These are phyloP conservation scores for Sceliomorpha sp. DNA, from an alignment of 2,888 invertebrate genomes.

Conservation along the genomic window DNA sequence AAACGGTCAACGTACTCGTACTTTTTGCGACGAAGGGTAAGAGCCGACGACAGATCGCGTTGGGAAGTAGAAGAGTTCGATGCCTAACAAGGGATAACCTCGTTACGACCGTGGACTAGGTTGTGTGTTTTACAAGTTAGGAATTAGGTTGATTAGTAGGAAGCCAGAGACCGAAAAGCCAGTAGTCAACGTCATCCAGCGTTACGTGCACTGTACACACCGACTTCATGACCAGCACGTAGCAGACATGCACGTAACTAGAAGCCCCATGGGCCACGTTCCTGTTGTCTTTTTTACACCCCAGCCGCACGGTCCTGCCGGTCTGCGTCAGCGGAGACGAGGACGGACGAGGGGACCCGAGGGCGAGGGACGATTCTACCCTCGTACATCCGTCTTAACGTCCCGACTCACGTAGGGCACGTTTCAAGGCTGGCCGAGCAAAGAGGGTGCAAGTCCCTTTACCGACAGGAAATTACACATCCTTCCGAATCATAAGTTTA, in stretches of 20 bases:
- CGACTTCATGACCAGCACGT: constrained; percentile 49
- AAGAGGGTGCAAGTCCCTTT: constrained; percentile 65
- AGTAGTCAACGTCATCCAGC: constrained; percentile 45
- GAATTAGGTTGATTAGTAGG: constrained; percentile 80
- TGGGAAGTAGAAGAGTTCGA: constrained; percentile 72
- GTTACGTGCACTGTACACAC: constrained; percentile 30
- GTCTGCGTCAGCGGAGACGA: constrained; percentile 35
- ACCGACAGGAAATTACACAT: constrained; percentile 78
- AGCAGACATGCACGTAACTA: constrained; percentile 48
- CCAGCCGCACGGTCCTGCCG: constrained; percentile 43
- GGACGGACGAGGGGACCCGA: constrained; percentile 7
- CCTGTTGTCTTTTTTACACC: constrained; percentile 42
- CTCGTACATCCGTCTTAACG: constrained; percentile 58
- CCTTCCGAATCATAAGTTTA: constrained; percentile 72
- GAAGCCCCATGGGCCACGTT: constrained; percentile 54
- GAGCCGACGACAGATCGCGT: constrained; percentile 24
- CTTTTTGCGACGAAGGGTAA: constrained; percentile 28
- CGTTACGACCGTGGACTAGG: constrained; percentile 73
- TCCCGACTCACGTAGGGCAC: constrained; percentile 60
- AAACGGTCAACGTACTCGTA: constrained; percentile 9
- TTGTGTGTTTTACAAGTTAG: constrained; percentile 81
- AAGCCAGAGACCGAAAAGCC: constrained; percentile 63
- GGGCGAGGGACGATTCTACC: constrained; percentile 34
- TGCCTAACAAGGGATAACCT: constrained; percentile 79
- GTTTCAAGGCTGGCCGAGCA: constrained; percentile 64